Evolutionary conservation across 2,888 invertebrate genomes (phyloP).

Genomic region (Drosophila kanekoi): DNA sequence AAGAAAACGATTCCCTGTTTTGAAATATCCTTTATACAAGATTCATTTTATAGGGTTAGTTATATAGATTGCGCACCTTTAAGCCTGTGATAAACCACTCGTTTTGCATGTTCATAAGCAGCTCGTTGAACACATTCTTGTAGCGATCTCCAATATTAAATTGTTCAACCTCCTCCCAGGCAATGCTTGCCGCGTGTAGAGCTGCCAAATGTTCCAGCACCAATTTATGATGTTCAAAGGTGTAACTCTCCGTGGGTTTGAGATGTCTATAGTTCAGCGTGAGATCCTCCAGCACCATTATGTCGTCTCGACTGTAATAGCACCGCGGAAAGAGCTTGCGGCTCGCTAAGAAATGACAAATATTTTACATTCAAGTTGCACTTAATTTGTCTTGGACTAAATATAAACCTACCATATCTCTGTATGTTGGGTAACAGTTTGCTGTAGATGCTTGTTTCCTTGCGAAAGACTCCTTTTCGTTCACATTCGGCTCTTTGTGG

Average conservation of each 20-base stretch:
- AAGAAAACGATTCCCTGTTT: constrained; percentile 62
- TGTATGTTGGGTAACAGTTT: constrained; percentile 77
- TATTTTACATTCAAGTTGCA: too few relatives aligned
- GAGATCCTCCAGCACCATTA: constrained; percentile 80
- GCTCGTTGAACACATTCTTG: constrained; percentile 59
- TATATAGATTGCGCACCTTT: constrained; percentile 54
- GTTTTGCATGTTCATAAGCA: constrained; percentile 64
- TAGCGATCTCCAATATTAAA: constrained; percentile 69
- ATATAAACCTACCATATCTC: constrained; percentile 65
- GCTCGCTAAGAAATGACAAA: constrained; percentile 37
- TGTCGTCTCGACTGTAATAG: constrained; percentile 70
- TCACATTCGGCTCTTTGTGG: constrained; percentile 71
- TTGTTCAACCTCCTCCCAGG: constrained; percentile 72
- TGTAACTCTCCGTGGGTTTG: constrained; percentile 42
- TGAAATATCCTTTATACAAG: too few relatives aligned
- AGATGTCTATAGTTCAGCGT: constrained; percentile 62
- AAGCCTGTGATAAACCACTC: constrained; percentile 76
- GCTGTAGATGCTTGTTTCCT: constrained; percentile 72
- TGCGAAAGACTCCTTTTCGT: constrained; percentile 77
- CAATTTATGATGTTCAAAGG: constrained; percentile 60
- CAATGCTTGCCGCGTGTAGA: constrained; percentile 77
- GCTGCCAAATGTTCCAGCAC: constrained; percentile 70
- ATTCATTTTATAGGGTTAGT: too few relatives aligned
- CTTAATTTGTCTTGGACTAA: too few relatives aligned
- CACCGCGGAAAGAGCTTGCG: constrained; percentile 71